Evolutionary conservation across 2,797 vertebrate species (phyloP), one percentile per base, ranked within the genome.

Genomic region (Pangasius mekongensis): DNA sequence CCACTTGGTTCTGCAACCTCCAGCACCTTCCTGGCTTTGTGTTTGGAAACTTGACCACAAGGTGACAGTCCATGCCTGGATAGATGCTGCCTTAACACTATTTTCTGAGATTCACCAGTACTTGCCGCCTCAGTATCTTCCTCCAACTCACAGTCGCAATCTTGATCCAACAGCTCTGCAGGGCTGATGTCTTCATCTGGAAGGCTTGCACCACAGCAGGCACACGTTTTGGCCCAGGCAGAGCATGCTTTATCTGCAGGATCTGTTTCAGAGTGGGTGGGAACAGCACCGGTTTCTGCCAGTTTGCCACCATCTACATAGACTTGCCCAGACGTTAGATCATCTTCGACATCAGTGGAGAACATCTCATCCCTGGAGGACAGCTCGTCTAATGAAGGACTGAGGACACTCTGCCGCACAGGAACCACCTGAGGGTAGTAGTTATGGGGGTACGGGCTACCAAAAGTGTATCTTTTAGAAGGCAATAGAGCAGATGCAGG

Each of bases 301-400:
- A 89, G 49, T 69, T 83, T 90, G 52, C 87, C 89, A 1, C 91
- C 91, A 43, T 91, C 86, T 2, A 88, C 62, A 39, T 90, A 91
- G 3, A 91, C 60, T 0, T 87, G 89, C 20, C 89, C 87, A 7
- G 92, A 87, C 18, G 91, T 52, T 0, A 91, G 52, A 24, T 93
- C 93, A 2, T 94, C 92, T 54, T 92, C 91, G 0, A 91, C 82
- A 18, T 93, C 92, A 6, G 93, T 92, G 69, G 94, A 94, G 60
- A 93, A 93, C 77, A 94, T 88, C 67, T 94, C 93, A 49, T 94
- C 94, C 71, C 89, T 92, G 62, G 94, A 94, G 30, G 93, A 94
- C 5, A 93, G 88, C 71, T 94, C 93, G 80, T 94, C 93, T 60
- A 94, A 86, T 33, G 93, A 94, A 18, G 92, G 91, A 76, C 92